Evolutionary conservation across 2,888 invertebrate genomes (phyloP), one percentile per base, ranked within the genome.

Genomic region (Ectobius pallidus): DNA sequence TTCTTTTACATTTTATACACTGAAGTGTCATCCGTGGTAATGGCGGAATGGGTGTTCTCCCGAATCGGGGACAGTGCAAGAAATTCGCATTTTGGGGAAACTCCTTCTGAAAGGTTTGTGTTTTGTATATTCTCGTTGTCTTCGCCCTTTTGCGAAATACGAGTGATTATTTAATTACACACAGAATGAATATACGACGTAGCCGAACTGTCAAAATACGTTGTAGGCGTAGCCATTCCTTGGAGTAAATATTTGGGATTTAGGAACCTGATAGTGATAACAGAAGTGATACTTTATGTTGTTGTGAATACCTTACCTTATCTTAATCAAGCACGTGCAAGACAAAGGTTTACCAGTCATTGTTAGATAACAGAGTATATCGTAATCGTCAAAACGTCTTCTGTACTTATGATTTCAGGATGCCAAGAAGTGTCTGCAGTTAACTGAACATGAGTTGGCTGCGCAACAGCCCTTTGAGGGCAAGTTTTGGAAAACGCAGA

Each of bases 381-480:
- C n/a, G n/a, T n/a, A n/a, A n/a, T n/a, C n/a, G n/a, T n/a, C n/a
- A n/a, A n/a, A n/a, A n/a, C n/a, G n/a, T n/a, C n/a, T n/a, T 34
- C 11, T 34, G 34, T 7, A 34, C 4, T 30, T 55, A 14, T 4
- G 4, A 30, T 58, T 58, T 30, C 30, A 58, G 58, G 58, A 58
- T 58, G 58, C 32, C 3, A n/a, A 58, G 32, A 30, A 58, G n/a
- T n/a, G 30, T 58, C 27, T 32, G 30, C 2, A 58, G 32, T 32
- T 58, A 58, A 25, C 52, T 22, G 25, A 58, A 58, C 71, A 92
- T 92, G 92, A 91, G 91, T 81, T 91, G 92, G 91, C 84, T 92
- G 77, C 85, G 89, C 74, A 88, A 85, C 78, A 90, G 89, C 77
- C 86, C 89, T 61, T 81, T 90, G 79, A 84, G 88, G 77, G 81